Evolutionary conservation across 2,888 invertebrate species (phyloP).

Genomic region (Pyrocoelia pectoralis): DNA sequence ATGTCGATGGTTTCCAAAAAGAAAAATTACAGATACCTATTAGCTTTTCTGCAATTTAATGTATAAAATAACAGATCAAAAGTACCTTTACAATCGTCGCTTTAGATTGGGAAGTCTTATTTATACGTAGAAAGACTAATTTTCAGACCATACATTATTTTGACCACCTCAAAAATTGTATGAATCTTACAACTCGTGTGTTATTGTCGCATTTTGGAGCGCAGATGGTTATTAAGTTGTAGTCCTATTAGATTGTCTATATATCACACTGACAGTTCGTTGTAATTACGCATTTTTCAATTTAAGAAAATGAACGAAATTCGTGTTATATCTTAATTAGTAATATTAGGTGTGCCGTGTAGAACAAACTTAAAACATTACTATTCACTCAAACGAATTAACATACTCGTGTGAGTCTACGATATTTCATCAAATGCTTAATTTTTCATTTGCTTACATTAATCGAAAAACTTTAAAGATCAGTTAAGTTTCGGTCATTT

Average conservation of each 20-base stretch:
- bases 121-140: no score
- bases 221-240: neutral
- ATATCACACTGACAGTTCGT: neutral
- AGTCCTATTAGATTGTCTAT: neutral
- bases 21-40: no score
- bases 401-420: conserved; percentile 1
- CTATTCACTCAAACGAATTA: conserved; percentile 9
- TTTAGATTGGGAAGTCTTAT: no score
- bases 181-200: no score
- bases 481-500: neutral
- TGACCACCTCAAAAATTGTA: no score
- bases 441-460: neutral
- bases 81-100: no score
- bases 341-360: conserved; percentile 5
- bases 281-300: conserved; percentile 5
- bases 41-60: no score
- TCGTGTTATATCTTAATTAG: conserved; percentile 13
- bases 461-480: neutral
- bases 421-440: conserved; percentile 3
- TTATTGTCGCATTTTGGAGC: no score
- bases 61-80: no score
- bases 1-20: no score
- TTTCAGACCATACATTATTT: no score
- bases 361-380: conserved; percentile 4
- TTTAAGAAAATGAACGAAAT: conserved; percentile 8